Evolutionary conservation across 2,113 vertebrate species (phyloP), one percentile per base, ranked within the genome.

Genomic region (Chionis minor): DNA sequence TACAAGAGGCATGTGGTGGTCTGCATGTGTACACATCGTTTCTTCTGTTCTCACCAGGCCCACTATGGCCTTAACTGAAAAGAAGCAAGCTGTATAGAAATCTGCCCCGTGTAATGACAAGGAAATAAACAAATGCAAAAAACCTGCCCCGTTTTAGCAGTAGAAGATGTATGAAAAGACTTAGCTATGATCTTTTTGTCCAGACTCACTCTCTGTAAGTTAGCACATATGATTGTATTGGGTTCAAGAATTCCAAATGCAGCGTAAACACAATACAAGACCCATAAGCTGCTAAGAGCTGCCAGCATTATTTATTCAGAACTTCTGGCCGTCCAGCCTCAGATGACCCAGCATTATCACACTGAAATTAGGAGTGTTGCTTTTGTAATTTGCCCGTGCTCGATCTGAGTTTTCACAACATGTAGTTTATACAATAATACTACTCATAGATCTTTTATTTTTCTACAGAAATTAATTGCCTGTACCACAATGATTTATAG

Each of bases 401-500:
- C 95, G 90, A 98, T 98, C 97, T 98, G 97, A 97, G 97, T 98
- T 98, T 98, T 98, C 98, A 98, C 97, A 98, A 98, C 98, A 97
- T 98, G 98, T 97, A 98, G 98, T 97, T 98, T 97, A 94, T 98
- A 97, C 98, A 98, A 98, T 98, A 98, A 98, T 99, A 98, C 98
- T 98, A 98, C 99, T 98, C 99, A 99, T 72, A 99, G 98, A 98
- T 98, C 98, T 98, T 98, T 97, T 98, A 98, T 98, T 98, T 98
- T 98, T 97, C 98, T 98, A 97, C 98, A 97, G 95, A 98, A 99
- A 99, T 99, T 99, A 99, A 99, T 99, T 99, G 98, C 99, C 98
- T 98, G 98, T 98, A 99, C 98, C 98, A 86, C 98, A 98, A 98
- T 99, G 99, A 99, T 99, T 99, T 99, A 99, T 99, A 98, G 98